A percentile compares a stretch with the other conserved stretches of the same genome.
These are phyloP conservation scores for Penelope pileata DNA, from an alignment of 2,113 vertebrate genomes.

Conservation along the genomic window DNA sequence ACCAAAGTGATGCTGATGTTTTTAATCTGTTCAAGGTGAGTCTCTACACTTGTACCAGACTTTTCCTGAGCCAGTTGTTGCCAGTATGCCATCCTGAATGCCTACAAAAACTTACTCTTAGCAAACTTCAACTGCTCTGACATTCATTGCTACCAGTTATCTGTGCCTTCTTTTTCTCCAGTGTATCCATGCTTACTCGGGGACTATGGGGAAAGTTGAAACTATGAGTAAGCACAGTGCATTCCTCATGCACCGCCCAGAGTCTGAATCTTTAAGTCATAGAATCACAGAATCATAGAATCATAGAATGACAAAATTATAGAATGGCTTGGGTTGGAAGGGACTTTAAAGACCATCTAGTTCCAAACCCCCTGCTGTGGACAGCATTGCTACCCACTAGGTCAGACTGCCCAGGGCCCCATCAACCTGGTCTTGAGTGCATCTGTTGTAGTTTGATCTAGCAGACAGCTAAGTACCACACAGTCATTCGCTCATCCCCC, in stretches of 20 bases:
- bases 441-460: too few species aligned
- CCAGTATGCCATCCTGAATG: background rate
- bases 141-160: background rate
- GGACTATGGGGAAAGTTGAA: background rate
- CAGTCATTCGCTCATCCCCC: too few species aligned
- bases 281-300: background rate
- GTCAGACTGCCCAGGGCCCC: background rate
- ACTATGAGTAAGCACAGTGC: background rate
- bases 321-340: too few species aligned
- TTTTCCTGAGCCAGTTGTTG: background rate
- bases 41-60: background rate
- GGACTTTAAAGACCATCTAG: background rate
- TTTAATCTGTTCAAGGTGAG: constrained; percentile 66
- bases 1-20: constrained; percentile 65
- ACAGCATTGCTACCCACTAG: background rate
- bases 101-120: background rate
- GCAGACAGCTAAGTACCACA: too few species aligned
- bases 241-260: background rate
- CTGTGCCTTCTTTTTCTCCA: background rate
- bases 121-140: background rate
- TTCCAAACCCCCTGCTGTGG: background rate
- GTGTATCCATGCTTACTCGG: background rate
- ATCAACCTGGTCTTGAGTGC: background rate
- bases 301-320: background rate
- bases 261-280: background rate